Conservation (phyloP, 92 coral and sea anemone genomes). For the Pocillopora meandrina region DNA sequence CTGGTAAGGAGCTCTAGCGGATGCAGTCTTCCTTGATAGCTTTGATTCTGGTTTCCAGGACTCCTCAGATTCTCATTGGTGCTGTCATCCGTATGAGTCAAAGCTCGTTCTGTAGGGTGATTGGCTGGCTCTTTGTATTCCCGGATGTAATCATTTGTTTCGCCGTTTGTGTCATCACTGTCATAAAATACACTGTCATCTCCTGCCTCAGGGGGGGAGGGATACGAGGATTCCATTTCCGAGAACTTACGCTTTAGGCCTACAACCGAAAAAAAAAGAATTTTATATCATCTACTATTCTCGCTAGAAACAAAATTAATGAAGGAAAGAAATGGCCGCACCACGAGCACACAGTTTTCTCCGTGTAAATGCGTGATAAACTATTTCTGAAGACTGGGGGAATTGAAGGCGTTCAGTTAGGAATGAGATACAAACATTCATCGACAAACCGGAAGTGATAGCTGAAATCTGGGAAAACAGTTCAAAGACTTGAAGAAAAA, state of each 20-base stretch:
- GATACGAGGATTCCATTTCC: conserved; percentile 44
- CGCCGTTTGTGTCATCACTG: conserved; percentile 43
- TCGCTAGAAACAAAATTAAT: not conserved
- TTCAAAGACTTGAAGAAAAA: no score
- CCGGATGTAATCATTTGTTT: conserved; percentile 45
- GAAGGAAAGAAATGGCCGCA: no score
- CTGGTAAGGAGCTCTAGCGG: conserved; percentile 88
- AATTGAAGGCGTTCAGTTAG: no score
- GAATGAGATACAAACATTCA: no score
- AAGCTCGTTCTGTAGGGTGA: conserved; percentile 32
- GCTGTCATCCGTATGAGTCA: not conserved
- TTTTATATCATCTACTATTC: not conserved
- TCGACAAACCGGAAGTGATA: no score
- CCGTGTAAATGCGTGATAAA: no score
- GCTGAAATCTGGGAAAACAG: no score
- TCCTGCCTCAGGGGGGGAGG: conserved; percentile 64
- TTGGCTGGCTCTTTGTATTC: conserved; percentile 43
- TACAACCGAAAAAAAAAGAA: not conserved
- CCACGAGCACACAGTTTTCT: no score
- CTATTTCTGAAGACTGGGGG: no score
- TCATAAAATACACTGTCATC: conserved; percentile 81
- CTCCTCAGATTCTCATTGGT: conserved; percentile 10
- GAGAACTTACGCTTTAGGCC: conserved; percentile 57
- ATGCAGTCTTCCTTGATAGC: conserved; percentile 55
- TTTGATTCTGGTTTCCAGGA: not conserved